Evolutionary conservation across 2,888 invertebrate genomes (phyloP).

Genomic region (Parasteatoda lunata): DNA sequence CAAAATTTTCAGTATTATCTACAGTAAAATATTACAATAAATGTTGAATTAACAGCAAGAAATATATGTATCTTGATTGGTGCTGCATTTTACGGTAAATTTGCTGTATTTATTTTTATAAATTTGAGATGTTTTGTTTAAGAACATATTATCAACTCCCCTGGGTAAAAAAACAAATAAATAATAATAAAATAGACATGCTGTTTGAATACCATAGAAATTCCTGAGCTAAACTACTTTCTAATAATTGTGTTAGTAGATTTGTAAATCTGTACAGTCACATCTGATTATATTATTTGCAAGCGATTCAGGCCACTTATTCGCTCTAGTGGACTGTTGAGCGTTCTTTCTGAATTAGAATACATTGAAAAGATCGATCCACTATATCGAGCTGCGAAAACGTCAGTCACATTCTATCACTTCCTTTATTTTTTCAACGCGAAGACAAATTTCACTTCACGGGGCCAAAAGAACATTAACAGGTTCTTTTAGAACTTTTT

Average conservation of each 20-base stretch:
- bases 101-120: too few species aligned
- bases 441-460: not conserved
- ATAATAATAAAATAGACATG: too few species aligned
- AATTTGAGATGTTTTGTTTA: too few species aligned
- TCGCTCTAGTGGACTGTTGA: not conserved
- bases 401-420: not conserved
- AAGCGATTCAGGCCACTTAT: not conserved
- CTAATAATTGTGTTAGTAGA: not conserved
- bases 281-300: slow-evolving; percentile 12
- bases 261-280: not conserved
- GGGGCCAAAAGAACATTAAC: not conserved
- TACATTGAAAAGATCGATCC: not conserved
- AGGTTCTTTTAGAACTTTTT: not conserved
- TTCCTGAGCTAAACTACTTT: not conserved
- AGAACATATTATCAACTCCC: too few species aligned
- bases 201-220: not conserved
- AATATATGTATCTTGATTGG: too few species aligned
- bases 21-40: too few species aligned
- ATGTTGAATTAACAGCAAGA: too few species aligned
- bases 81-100: too few species aligned
- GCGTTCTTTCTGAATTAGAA: not conserved
- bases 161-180: too few species aligned
- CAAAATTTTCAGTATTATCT: too few species aligned
- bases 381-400: not conserved
- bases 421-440: not conserved